A percentile compares a stretch with the other conserved stretches of the same genome.
Conservation (phyloP, 2,797 vertebrate species). For the Megalops cyprinoides region DNA sequence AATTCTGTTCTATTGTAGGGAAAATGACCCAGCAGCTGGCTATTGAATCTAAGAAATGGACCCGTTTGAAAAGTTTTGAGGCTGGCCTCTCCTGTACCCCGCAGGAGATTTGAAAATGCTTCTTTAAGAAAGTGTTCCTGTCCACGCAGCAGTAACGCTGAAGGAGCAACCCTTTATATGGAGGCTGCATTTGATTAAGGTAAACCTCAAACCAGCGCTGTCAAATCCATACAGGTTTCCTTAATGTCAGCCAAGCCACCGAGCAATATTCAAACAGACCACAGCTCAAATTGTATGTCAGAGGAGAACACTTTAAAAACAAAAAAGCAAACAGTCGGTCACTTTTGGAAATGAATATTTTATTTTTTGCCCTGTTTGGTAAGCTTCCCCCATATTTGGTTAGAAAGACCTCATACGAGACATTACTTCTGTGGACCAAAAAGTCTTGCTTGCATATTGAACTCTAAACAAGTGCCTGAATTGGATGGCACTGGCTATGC, state of each 20-base stretch:
- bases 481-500: background rate
- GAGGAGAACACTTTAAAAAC: conserved; percentile 57
- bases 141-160: conserved; percentile 47
- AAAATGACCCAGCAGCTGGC: conserved; percentile 2
- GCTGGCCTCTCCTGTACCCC: background rate
- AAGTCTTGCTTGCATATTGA: background rate
- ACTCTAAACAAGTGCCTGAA: conserved; percentile 7
- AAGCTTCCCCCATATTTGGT: conserved; percentile 37
- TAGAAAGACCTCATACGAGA: conserved; percentile 23
- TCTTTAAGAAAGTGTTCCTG: conserved; percentile 39
- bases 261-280: conserved; percentile 59
- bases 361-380: conserved; percentile 46
- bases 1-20: background rate
- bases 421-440: too few relatives aligned
- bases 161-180: conserved; percentile 35
- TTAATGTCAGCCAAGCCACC: conserved; percentile 66
- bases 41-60: background rate
- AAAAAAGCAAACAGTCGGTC: conserved; percentile 48
- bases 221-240: conserved; percentile 62
- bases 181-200: conserved; percentile 62
- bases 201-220: conserved; percentile 60
- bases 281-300: conserved; percentile 64
- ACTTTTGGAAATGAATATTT: conserved; percentile 48
- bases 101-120: background rate
- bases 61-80: background rate